Evolutionary conservation across 2,797 vertebrate species (phyloP).

Genomic region (Malurus splendens): DNA sequence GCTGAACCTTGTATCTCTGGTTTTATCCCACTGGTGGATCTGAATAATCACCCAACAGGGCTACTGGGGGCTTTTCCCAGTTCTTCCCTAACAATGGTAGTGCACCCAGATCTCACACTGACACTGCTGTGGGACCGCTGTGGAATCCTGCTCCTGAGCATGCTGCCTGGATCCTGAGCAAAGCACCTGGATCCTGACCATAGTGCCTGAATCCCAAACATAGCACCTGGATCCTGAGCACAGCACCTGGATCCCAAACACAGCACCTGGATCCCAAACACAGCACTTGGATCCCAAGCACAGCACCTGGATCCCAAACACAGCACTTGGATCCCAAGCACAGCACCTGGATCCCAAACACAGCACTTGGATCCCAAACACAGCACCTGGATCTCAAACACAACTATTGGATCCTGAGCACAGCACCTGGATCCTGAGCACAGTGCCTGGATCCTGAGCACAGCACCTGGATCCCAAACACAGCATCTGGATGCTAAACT

Average conservation of each 20-base stretch:
- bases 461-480: not conserved
- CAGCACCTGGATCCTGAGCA: not conserved
- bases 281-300: no score
- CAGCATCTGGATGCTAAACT: no score
- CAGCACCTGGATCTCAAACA: not conserved
- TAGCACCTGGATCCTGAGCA: not conserved
- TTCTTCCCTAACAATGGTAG: not conserved
- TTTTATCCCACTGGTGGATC: not conserved
- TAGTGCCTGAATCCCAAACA: no score
- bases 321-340: no score
- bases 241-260: no score
- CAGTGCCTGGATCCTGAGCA: no score
- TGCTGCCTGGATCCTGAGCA: not conserved
- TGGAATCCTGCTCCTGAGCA: not conserved
- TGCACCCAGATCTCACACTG: rapidly evolving
- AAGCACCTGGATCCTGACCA: no score
- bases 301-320: not conserved
- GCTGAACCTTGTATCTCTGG: not conserved
- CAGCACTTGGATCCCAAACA: not conserved
- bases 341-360: not conserved
- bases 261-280: not conserved
- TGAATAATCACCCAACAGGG: not conserved
- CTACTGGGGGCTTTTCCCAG: not conserved
- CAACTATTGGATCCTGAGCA: not conserved
- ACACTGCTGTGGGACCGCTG: not conserved